A percentile compares a stretch with the other conserved stretches of the same genome.
Evolutionary conservation across 1,140 invertebrate species (phyloP).

Genomic region (Caenorhabditis tropicalis): DNA sequence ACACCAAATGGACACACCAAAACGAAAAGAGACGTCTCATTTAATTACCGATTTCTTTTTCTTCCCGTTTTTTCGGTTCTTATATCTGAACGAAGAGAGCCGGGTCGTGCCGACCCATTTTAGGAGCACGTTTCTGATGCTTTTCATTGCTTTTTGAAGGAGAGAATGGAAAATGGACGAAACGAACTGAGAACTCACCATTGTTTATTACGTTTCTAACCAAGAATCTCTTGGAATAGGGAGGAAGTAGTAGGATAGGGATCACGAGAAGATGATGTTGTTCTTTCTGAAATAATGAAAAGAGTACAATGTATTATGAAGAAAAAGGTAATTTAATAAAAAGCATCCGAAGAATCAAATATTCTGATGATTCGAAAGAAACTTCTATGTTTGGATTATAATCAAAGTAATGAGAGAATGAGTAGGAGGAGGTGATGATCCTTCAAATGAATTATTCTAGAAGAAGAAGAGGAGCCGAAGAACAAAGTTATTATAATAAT

Average conservation of each 20-base stretch:
- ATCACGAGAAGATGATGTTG: slow-evolving; percentile 1
- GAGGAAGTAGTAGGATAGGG: not conserved
- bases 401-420: not conserved
- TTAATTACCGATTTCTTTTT: slow-evolving; percentile 6
- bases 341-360: not conserved
- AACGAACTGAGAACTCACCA: not conserved
- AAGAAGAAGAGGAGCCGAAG: not conserved
- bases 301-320: not conserved
- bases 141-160: not conserved
- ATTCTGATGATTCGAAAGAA: not conserved
- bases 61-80: not conserved
- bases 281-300: not conserved
- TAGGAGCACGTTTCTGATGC: not conserved
- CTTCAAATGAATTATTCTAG: not conserved
- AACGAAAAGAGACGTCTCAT: not conserved
- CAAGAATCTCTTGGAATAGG: not conserved
- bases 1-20: not conserved
- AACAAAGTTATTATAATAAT: slow-evolving; percentile 32
- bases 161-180: not conserved
- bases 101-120: slow-evolving; percentile 3
- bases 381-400: not conserved
- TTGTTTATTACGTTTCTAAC: slow-evolving; percentile 8
- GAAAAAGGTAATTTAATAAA: not conserved
- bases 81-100: not conserved
- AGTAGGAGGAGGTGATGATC: not conserved